Conservation (phyloP, 2,888 invertebrate species). For the Steromphala cineraria region DNA sequence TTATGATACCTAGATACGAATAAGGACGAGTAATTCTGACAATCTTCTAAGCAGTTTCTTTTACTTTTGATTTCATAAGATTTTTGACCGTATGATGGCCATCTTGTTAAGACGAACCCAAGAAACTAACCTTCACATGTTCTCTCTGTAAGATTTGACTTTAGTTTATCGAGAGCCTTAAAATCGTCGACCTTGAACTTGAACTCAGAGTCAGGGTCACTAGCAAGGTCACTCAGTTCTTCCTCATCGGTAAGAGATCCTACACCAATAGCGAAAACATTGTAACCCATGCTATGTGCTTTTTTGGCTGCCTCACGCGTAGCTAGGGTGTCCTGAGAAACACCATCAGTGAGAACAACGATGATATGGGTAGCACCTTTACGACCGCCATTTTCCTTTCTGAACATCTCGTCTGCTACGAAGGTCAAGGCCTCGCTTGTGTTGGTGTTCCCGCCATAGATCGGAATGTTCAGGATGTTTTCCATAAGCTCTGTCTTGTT, state of each 20-base stretch:
- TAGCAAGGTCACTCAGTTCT: constrained; percentile 67
- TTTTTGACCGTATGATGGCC: too few relatives aligned
- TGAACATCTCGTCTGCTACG: constrained; percentile 51
- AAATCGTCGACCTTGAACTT: constrained; percentile 66
- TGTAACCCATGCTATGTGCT: constrained; percentile 52
- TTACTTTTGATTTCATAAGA: too few relatives aligned
- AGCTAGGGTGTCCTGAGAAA: constrained; percentile 48
- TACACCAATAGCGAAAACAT: constrained; percentile 70
- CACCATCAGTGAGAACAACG: constrained; percentile 70
- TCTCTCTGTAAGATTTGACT: constrained; percentile 62
- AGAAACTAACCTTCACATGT: constrained; percentile 54
- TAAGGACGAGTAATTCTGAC: too few relatives aligned
- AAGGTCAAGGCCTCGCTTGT: constrained; percentile 57
- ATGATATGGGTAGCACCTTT: constrained; percentile 53
- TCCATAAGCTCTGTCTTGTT: constrained; percentile 32
- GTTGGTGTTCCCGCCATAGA: constrained; percentile 48
- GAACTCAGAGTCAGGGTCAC: constrained; percentile 58
- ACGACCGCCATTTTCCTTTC: constrained; percentile 38
- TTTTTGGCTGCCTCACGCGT: constrained; percentile 52
- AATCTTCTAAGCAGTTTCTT: too few relatives aligned
- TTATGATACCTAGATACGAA: too few relatives aligned
- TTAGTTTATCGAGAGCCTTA: constrained; percentile 61
- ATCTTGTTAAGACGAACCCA: background rate
- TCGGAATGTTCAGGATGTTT: constrained; percentile 42
- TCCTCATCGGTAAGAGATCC: constrained; percentile 56